Conservation (phyloP, 2,888 invertebrate genomes). For the Selenia dentaria region DNA sequence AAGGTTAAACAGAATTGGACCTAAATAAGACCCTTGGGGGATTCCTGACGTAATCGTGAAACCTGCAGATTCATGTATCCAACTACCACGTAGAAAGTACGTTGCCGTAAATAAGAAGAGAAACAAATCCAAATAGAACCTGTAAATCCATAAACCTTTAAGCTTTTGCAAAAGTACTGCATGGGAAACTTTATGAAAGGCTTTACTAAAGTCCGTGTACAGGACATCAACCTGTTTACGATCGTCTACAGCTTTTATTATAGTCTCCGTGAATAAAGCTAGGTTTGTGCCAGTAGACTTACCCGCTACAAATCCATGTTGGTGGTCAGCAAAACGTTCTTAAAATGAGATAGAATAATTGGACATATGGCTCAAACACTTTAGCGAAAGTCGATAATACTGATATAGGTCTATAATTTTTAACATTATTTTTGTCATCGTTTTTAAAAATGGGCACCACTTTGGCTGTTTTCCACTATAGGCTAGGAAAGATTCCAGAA, state of each 20-base stretch:
- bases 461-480: not conserved
- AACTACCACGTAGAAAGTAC: slow-evolving; percentile 10
- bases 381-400: not conserved
- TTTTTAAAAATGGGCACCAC: too few species aligned
- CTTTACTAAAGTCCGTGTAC: too few species aligned
- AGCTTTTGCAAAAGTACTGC: slow-evolving; percentile 6
- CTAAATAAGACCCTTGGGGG: too few species aligned
- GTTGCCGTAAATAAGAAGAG: slow-evolving; percentile 2
- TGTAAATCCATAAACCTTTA: not conserved
- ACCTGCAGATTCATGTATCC: not conserved
- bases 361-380: slow-evolving; percentile 2
- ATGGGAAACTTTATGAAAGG: too few species aligned
- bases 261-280: slow-evolving; percentile 2
- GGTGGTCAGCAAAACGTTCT: not conserved
- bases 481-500: not conserved
- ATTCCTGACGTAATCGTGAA: too few species aligned
- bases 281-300: slow-evolving; percentile 9
- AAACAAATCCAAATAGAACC: slow-evolving; percentile 1
- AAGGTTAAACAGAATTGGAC: too few species aligned
- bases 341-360: not conserved
- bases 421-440: too few species aligned
- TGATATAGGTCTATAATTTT: too few species aligned
- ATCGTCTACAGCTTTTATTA: slow-evolving; percentile 1
- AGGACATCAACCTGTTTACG: slow-evolving; percentile 6
- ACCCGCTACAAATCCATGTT: slow-evolving; percentile 7